Percentiles rank a stretch among this genome's conserved stretches.
Conservation (phyloP, 2,888 invertebrate genomes). For the Endomychus coccineus region DNA sequence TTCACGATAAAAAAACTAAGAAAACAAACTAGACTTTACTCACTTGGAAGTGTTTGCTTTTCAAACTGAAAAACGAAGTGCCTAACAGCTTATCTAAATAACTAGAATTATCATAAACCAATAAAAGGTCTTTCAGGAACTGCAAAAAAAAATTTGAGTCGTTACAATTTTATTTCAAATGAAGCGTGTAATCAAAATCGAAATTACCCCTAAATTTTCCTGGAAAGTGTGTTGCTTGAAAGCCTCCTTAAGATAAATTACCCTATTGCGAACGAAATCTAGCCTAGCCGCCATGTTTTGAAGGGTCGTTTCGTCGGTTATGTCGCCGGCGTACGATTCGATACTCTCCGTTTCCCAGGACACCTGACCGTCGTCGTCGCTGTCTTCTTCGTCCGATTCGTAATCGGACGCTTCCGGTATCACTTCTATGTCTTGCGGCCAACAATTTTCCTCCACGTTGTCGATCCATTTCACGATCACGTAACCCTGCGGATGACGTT, state of each 20-base stretch:
- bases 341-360: slow-evolving; percentile 80
- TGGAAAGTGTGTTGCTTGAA: slow-evolving; percentile 68
- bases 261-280: slow-evolving; percentile 38
- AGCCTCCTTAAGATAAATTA: slow-evolving; percentile 60
- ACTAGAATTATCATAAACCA: slow-evolving; percentile 79
- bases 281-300: slow-evolving; percentile 63
- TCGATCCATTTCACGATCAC: slow-evolving; percentile 93
- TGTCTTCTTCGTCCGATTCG: slow-evolving; percentile 55
- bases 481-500: slow-evolving; percentile 58
- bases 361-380: slow-evolving; percentile 42
- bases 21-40: no score
- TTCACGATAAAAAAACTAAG: neutral
- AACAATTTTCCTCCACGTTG: slow-evolving; percentile 77
- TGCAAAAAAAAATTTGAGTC: slow-evolving; percentile 33
- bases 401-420: slow-evolving; percentile 70
- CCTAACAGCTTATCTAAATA: slow-evolving; percentile 80
- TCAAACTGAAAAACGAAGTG: slow-evolving; percentile 65
- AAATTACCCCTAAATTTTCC: slow-evolving; percentile 51
- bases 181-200: neutral
- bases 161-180: neutral
- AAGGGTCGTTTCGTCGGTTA: slow-evolving; percentile 41
- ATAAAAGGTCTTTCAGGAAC: slow-evolving; percentile 72
- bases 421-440: slow-evolving; percentile 72
- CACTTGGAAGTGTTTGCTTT: slow-evolving; percentile 60
- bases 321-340: slow-evolving; percentile 51